These are phyloP conservation scores for Leptopilina syphax DNA, from an alignment of 2,888 invertebrate genomes.

Conservation along the genomic window DNA sequence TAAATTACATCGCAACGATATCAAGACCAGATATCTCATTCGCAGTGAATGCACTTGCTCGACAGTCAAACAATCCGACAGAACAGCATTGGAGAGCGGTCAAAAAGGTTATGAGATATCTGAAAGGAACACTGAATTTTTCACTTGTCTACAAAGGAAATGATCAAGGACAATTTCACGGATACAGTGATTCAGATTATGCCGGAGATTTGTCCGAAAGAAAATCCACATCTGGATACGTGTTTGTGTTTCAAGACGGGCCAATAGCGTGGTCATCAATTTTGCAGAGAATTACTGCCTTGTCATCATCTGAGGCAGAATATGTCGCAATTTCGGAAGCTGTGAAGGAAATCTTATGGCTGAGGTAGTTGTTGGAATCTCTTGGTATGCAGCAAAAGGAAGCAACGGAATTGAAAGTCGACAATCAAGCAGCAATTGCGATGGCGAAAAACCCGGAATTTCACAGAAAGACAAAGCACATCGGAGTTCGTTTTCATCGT, in stretches of 20 bases:
- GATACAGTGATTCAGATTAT: slow-evolving; percentile 50
- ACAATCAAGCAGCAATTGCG: slow-evolving; percentile 33
- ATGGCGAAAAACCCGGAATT: slow-evolving; percentile 37
- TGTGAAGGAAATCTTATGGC: slow-evolving; percentile 25
- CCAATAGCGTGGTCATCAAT: too few species aligned
- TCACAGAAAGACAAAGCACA: slow-evolving; percentile 36
- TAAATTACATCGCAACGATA: slow-evolving; percentile 48
- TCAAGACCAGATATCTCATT: slow-evolving; percentile 53
- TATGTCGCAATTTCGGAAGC: slow-evolving; percentile 19
- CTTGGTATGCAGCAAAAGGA: not conserved
- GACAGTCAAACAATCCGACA: slow-evolving; percentile 46
- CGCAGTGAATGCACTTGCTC: slow-evolving; percentile 46
- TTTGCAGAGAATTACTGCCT: too few species aligned
- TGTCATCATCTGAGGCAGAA: too few species aligned
- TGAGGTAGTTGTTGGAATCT: slow-evolving; percentile 11
- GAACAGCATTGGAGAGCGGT: slow-evolving; percentile 54
- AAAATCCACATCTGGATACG: slow-evolving; percentile 4
- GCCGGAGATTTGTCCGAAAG: slow-evolving; percentile 14
- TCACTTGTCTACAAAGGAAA: not conserved
- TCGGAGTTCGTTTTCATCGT: slow-evolving; percentile 38
- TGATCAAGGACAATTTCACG: slow-evolving; percentile 21
- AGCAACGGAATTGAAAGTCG: slow-evolving; percentile 22
- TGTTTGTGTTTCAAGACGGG: too few species aligned
- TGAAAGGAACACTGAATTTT: slow-evolving; percentile 47
- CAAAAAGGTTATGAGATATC: slow-evolving; percentile 51